Evolutionary conservation across 2,113 vertebrate species (phyloP).

Genomic region (Pionites leucogaster): DNA sequence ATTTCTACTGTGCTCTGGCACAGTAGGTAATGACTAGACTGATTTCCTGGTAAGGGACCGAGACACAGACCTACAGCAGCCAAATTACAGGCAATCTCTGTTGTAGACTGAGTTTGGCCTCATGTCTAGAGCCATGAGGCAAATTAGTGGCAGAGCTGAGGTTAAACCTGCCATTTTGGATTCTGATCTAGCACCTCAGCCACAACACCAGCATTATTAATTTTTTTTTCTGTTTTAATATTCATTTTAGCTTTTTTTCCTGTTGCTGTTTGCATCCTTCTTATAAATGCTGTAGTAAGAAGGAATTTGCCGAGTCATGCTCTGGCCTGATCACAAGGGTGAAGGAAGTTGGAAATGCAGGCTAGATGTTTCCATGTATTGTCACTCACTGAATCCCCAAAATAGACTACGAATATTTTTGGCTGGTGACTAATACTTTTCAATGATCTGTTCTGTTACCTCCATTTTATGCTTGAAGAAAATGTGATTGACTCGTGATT

Average conservation of each 20-base stretch:
- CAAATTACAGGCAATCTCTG: background rate
- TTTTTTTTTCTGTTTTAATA: background rate
- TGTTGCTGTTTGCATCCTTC: background rate
- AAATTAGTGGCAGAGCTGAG: background rate
- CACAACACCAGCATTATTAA: background rate
- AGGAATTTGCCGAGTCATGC: background rate
- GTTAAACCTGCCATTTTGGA: background rate
- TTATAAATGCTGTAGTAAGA: background rate
- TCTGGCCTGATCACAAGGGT: background rate
- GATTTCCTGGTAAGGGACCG: background rate
- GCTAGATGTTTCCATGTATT: background rate
- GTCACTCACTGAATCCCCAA: background rate
- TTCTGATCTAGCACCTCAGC: background rate
- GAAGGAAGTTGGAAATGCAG: background rate
- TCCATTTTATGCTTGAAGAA: background rate
- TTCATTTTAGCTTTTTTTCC: background rate
- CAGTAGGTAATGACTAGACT: background rate
- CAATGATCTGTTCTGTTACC: background rate
- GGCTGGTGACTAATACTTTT: background rate
- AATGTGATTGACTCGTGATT: background rate
- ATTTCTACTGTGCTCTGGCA: background rate
- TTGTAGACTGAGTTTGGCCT: background rate
- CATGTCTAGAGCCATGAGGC: background rate
- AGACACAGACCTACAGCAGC: background rate
- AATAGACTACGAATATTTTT: background rate